Base-by-base conservation (phyloP, 2,888 invertebrate genomes). In the Volucella inflata region DNA sequence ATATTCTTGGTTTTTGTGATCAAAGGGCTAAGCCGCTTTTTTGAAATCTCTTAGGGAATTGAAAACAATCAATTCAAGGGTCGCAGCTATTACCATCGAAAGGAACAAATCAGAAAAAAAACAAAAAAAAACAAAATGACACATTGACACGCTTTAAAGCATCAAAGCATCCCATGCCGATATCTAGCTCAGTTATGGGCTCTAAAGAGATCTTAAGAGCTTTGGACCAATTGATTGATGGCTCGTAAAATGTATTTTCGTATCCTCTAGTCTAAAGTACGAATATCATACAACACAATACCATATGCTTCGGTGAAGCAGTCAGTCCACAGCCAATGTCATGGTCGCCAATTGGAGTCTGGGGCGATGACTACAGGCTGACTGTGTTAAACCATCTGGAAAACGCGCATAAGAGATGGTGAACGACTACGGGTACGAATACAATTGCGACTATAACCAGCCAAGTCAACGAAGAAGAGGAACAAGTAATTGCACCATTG, bases 401-500 rank as follows among this genome's bases (percentile, higher is more conserved):
- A 83, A 84, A 76, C 55, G 65, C 50, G 48, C 81, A 10, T 30
- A 30, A 10, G 12, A 55, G 50, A 38, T 64, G 36, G 55, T 38
- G 57, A 70, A 76, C 71, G 53, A 65, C 36, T 57, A 59, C 44
- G 30, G 6, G 38, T 21, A 67, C 2, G 11, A 59, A 62, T 30
- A 30, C 6, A 6, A 30, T 4, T 30, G 30, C 30, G 30, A 30
- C 30, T 30, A 30, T 30, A 30, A 30, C 30, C 30, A 30, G 30
- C 30, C 30, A 30, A 30, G 30, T 30, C 30, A 30, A 30, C 1
- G 60, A 44, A 57, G 72, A 51, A 50, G 67, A 76, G 17, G 72
- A 80, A 70, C 67, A 72, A 85, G 77, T 81, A 85, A 85, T 85
- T 85, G 85, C 85, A 59, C 81, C 85, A 85, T 85, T 85, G 85